A percentile compares a stretch with the other conserved stretches of the same genome.
Evolutionary conservation across 1,140 invertebrate species (phyloP).

Genomic region (Ptiloglossa arizonensis): DNA sequence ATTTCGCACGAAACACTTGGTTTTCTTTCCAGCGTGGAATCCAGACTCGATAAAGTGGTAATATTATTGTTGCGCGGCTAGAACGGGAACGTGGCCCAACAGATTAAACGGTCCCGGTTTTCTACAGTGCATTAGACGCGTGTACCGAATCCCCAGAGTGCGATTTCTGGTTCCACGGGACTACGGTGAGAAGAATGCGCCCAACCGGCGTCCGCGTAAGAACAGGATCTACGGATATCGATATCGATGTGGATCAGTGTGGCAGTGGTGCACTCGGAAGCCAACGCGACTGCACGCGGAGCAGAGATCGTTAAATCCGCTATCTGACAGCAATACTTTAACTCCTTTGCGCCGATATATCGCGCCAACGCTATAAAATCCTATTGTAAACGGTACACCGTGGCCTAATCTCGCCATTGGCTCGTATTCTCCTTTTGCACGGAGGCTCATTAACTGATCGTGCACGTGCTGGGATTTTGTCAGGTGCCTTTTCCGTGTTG

Average conservation of each 20-base stretch:
- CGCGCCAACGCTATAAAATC: constrained; percentile 49
- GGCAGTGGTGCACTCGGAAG: constrained; percentile 62
- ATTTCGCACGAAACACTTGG: too few relatives aligned
- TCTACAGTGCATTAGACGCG: not conserved
- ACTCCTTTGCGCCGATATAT: constrained; percentile 53
- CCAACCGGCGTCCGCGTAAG: constrained; percentile 29
- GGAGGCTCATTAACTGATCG: constrained; percentile 34
- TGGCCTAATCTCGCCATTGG: constrained; percentile 15
- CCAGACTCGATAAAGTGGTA: too few relatives aligned
- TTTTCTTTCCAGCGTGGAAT: too few relatives aligned
- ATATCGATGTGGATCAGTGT: constrained; percentile 71
- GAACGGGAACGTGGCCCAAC: too few relatives aligned
- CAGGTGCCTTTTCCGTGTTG: constrained; percentile 5
- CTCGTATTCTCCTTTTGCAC: constrained; percentile 34
- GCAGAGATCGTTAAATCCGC: constrained; percentile 53
- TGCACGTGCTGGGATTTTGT: constrained; percentile 10
- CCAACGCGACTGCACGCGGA: constrained; percentile 29
- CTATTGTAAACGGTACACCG: constrained; percentile 46
- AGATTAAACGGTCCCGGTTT: not conserved
- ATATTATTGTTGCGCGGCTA: too few relatives aligned
- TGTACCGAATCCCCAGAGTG: not conserved
- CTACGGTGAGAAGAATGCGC: constrained; percentile 1
- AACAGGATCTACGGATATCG: constrained; percentile 67
- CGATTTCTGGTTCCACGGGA: constrained; percentile 12
- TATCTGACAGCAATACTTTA: constrained; percentile 41